Conservation (phyloP, 1,140 invertebrate species). For the Hylaeus volcanicus region DNA sequence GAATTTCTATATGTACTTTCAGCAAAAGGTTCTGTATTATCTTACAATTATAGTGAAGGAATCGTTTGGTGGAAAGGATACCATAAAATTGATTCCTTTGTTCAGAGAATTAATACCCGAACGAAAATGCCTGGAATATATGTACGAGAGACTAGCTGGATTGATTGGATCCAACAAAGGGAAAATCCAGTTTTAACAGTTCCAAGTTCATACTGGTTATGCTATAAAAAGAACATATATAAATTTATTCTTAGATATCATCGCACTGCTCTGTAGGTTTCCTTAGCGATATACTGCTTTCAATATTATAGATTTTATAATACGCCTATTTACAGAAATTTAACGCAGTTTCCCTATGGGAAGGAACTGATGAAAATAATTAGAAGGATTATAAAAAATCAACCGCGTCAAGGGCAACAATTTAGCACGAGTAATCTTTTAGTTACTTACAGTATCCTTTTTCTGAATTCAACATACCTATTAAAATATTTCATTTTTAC, state of each 20-base stretch:
- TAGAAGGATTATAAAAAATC: slow-evolving; percentile 75
- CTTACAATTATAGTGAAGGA: slow-evolving; percentile 75
- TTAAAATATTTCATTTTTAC: not conserved
- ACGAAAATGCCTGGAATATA: slow-evolving; percentile 80
- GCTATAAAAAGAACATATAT: slow-evolving; percentile 77
- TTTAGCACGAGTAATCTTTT: slow-evolving; percentile 76
- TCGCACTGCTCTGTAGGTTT: slow-evolving; percentile 69
- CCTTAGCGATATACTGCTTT: not conserved
- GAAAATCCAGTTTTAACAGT: slow-evolving; percentile 73
- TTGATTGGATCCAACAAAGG: slow-evolving; percentile 72
- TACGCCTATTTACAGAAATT: slow-evolving; percentile 56
- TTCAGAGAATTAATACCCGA: slow-evolving; percentile 76
- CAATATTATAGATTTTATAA: not conserved
- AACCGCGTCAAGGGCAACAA: slow-evolving; percentile 74
- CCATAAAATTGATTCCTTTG: slow-evolving; percentile 73
- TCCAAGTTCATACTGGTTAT: slow-evolving; percentile 78
- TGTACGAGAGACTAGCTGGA: slow-evolving; percentile 75
- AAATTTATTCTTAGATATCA: slow-evolving; percentile 79
- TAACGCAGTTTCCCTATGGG: slow-evolving; percentile 67
- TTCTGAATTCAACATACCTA: slow-evolving; percentile 3
- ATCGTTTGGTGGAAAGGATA: slow-evolving; percentile 64
- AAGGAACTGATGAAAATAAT: slow-evolving; percentile 78
- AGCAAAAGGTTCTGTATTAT: slow-evolving; percentile 77
- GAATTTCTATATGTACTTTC: slow-evolving; percentile 46
- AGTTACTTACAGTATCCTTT: slow-evolving; percentile 77